Evolutionary conservation across 2,113 vertebrate species (phyloP).

Genomic region (Ahaetulla prasina): DNA sequence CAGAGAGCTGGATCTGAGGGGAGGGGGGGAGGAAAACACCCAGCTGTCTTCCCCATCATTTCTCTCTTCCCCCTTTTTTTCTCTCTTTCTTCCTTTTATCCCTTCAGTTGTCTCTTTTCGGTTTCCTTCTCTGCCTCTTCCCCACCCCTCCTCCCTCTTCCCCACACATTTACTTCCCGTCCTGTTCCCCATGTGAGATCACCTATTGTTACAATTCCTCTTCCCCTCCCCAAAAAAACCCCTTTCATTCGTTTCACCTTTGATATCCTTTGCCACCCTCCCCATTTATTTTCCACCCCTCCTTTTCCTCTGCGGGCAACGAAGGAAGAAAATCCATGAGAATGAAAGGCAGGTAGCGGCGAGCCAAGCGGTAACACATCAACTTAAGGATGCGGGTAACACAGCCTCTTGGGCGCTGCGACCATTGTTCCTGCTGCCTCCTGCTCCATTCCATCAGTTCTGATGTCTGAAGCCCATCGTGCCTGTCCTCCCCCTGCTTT

Average conservation of each 20-base stretch:
- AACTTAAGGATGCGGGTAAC: background rate
- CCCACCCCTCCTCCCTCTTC: constrained; percentile 53
- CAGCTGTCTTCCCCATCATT: background rate
- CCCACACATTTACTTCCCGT: constrained; percentile 44
- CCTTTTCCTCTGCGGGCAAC: background rate
- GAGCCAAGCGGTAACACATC: background rate
- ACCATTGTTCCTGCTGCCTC: constrained; percentile 25
- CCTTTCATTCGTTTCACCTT: constrained; percentile 11
- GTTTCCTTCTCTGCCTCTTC: constrained; percentile 48
- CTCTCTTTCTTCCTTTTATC: constrained; percentile 48
- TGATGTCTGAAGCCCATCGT: background rate
- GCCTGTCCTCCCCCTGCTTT: background rate
- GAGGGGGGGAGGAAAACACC: background rate
- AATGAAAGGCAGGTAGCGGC: constrained; percentile 9
- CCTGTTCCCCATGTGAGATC: constrained; percentile 40
- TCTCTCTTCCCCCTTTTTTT: background rate
- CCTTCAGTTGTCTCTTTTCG: constrained; percentile 20
- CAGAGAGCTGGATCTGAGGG: constrained; percentile 5
- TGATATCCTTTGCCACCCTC: background rate
- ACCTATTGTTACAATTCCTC: constrained; percentile 45
- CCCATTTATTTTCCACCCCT: background rate
- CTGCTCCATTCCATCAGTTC: background rate
- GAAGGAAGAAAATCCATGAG: background rate
- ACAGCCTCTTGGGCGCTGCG: background rate
- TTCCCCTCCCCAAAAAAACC: constrained; percentile 21